These are phyloP conservation scores for Parambassis ranga DNA, from an alignment of 2,797 vertebrate genomes.

Conservation along the genomic window DNA sequence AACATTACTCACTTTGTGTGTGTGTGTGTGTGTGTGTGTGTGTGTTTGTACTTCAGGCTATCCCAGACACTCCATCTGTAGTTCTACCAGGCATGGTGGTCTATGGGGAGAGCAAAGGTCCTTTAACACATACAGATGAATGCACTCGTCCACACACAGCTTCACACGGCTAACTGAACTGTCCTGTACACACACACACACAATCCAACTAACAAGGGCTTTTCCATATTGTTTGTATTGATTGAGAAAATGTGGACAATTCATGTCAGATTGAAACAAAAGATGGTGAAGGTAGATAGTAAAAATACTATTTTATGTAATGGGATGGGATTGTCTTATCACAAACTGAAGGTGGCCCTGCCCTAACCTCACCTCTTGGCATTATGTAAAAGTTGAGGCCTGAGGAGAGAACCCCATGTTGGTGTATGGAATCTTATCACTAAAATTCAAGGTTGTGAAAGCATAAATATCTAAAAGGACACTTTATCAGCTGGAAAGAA, in stretches of 20 bases:
- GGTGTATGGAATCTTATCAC: background rate
- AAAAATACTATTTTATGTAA: too few relatives aligned
- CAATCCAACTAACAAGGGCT: background rate
- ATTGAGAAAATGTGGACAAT: too few relatives aligned
- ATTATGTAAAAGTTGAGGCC: too few relatives aligned
- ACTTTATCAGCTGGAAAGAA: background rate
- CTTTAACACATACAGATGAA: conserved; percentile 18
- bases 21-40: background rate
- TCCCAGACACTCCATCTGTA: conserved; percentile 47
- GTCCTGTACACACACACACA: background rate
- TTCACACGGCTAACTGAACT: background rate
- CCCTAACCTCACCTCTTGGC: too few relatives aligned
- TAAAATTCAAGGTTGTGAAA: background rate
- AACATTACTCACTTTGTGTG: background rate
- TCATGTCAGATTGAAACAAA: too few relatives aligned
- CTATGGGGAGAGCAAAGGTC: conserved; percentile 21
- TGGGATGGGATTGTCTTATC: too few relatives aligned
- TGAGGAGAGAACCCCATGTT: background rate
- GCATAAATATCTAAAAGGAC: background rate
- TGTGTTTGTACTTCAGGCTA: conserved; percentile 13
- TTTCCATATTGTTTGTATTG: too few relatives aligned
- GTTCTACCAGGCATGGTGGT: conserved; percentile 22
- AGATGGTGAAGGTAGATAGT: too few relatives aligned
- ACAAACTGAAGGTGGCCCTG: too few relatives aligned
- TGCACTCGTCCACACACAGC: background rate